Conservation (phyloP, 2,797 vertebrate genomes). For the Gadopsis marmoratus region DNA sequence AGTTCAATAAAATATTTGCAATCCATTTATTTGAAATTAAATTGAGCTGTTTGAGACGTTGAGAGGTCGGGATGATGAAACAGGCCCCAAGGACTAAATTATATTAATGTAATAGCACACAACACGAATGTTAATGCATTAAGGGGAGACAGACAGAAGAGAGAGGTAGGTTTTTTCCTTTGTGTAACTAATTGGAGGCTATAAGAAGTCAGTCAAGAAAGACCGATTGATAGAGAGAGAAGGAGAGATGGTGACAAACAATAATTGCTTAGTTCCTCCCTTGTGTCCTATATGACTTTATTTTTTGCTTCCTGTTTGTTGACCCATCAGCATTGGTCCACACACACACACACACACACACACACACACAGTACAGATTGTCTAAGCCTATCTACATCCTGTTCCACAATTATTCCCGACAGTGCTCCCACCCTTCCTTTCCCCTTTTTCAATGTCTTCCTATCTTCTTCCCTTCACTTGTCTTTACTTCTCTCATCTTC, state of each 20-base stretch:
- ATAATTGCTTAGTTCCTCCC: constrained; percentile 2
- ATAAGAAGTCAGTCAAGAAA: constrained; percentile 9
- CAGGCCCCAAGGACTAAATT: constrained; percentile 30
- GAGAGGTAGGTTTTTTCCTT: background rate
- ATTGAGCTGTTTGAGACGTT: constrained; percentile 36
- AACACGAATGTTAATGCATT: constrained; percentile 39
- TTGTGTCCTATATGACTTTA: constrained; percentile 31
- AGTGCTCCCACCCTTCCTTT: constrained; percentile 27
- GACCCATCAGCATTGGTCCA: constrained; percentile 1
- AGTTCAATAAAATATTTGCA: constrained; percentile 44
- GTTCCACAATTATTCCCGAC: constrained; percentile 51
- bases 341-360: constrained; percentile 37
- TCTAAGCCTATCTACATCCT: constrained; percentile 48
- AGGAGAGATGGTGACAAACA: constrained; percentile 1
- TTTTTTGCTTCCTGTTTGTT: constrained; percentile 20
- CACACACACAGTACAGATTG: constrained; percentile 1
- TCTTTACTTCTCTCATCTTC: constrained; percentile 43
- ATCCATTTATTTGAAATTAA: constrained; percentile 57
- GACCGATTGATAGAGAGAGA: background rate
- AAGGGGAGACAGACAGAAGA: constrained; percentile 6
- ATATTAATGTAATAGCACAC: constrained; percentile 31
- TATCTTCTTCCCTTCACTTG: constrained; percentile 37
- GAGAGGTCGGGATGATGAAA: constrained; percentile 57
- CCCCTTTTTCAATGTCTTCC: constrained; percentile 19
- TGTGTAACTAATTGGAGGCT: constrained; percentile 3